Evolutionary conservation across 2,888 invertebrate species (phyloP).

Genomic region (Axea sp.): DNA sequence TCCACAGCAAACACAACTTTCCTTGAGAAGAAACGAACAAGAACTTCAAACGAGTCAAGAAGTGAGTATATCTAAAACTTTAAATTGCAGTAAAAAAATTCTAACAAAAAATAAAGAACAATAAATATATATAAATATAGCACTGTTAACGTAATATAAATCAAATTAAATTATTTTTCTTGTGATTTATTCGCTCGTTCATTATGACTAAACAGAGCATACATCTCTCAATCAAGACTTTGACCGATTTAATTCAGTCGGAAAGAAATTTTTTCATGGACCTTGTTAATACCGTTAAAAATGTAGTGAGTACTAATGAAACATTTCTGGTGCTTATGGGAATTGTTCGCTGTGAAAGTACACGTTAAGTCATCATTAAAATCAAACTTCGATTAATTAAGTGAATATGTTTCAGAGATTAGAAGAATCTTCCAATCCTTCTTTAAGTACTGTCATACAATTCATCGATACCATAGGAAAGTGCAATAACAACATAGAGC

Average conservation of each 20-base stretch:
- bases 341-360: constrained; percentile 4
- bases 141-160: neutral
- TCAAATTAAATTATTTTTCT: constrained; percentile 20
- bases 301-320: constrained; percentile 56
- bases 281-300: constrained; percentile 67
- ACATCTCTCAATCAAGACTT: constrained; percentile 66
- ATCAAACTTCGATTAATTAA: too few species aligned
- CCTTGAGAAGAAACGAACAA: constrained; percentile 8
- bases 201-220: constrained; percentile 62
- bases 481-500: constrained; percentile 67
- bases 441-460: constrained; percentile 22
- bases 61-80: constrained; percentile 21
- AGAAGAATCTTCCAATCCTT: constrained; percentile 59
- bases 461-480: constrained; percentile 66
- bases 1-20: constrained; percentile 17
- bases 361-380: too few species aligned
- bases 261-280: constrained; percentile 67
- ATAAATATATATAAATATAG: neutral
- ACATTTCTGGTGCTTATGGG: constrained; percentile 27
- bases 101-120: constrained; percentile 4
- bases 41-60: constrained; percentile 22
- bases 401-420: constrained; percentile 65
- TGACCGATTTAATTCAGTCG: constrained; percentile 68
- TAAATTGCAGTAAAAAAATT: too few species aligned
- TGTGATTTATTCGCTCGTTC: constrained; percentile 30